These are phyloP conservation scores for Penelope pileata DNA, from an alignment of 2,113 vertebrate genomes.

Conservation along the genomic window DNA sequence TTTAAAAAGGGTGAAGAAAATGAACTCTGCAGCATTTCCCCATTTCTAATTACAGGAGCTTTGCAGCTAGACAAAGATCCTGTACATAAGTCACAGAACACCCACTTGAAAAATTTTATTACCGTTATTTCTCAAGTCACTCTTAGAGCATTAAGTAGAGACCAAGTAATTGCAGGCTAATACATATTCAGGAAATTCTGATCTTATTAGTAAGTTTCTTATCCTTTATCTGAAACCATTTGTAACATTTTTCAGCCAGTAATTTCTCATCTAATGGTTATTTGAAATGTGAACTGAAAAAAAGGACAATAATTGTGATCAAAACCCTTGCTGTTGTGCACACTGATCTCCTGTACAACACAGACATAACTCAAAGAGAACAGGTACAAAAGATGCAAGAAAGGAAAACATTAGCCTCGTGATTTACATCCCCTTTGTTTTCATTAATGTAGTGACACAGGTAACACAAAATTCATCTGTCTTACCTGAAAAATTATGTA, in stretches of 20 bases:
- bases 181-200: background rate
- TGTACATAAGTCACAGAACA: slow-evolving; percentile 7
- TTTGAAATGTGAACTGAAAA: background rate
- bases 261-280: background rate
- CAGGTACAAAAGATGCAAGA: background rate
- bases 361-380: background rate
- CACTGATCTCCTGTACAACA: background rate
- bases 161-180: background rate
- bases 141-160: background rate
- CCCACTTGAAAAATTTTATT: background rate
- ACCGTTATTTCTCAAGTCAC: background rate
- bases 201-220: background rate
- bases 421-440: background rate
- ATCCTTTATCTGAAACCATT: background rate
- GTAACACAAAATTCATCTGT: background rate
- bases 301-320: background rate
- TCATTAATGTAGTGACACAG: background rate
- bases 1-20: background rate
- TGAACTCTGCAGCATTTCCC: background rate
- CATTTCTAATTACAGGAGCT: slow-evolving; percentile 1
- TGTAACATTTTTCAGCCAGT: background rate
- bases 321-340: background rate
- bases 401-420: background rate
- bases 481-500: background rate
- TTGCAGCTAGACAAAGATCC: slow-evolving; percentile 2